Evolutionary conservation across 2,113 vertebrate genomes (phyloP).

Genomic region (Cryptotis parvus): DNA sequence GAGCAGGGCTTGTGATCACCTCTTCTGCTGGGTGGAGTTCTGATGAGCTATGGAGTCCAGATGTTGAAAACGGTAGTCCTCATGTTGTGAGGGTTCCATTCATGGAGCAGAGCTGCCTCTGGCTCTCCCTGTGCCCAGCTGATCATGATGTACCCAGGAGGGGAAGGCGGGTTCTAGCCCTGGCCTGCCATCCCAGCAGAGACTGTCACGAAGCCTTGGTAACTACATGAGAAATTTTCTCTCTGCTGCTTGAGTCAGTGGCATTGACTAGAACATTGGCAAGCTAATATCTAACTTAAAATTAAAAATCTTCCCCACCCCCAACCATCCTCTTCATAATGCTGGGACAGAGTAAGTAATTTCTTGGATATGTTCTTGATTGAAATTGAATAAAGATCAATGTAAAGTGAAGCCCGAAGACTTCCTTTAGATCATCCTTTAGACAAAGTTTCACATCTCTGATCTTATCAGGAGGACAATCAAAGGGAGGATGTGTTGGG

Average conservation of each 20-base stretch:
- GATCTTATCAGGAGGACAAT: slow-evolving; percentile 71
- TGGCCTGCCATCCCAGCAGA: too few relatives aligned
- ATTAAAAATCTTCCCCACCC: slow-evolving; percentile 43
- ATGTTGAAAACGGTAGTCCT: too few relatives aligned
- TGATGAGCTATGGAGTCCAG: too few relatives aligned
- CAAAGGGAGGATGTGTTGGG: slow-evolving; percentile 55
- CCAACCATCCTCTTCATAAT: slow-evolving; percentile 23
- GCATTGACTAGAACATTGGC: slow-evolving; percentile 21
- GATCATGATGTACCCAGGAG: too few relatives aligned
- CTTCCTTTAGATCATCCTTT: slow-evolving; percentile 71
- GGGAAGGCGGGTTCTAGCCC: too few relatives aligned
- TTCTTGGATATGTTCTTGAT: slow-evolving; percentile 75
- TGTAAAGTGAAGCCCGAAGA: slow-evolving; percentile 66
- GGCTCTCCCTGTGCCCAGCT: too few relatives aligned
- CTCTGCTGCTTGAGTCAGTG: slow-evolving; percentile 39
- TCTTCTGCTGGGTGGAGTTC: too few relatives aligned
- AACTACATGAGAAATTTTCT: background rate
- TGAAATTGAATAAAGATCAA: slow-evolving; percentile 79
- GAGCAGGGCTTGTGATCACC: too few relatives aligned
- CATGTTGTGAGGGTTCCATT: too few relatives aligned
- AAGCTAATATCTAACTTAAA: slow-evolving; percentile 59
- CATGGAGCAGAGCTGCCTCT: too few relatives aligned
- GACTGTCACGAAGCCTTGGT: too few relatives aligned
- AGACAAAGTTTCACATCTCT: slow-evolving; percentile 61
- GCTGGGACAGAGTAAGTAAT: slow-evolving; percentile 62